Percentiles rank a stretch among this genome's conserved stretches.
phyloP scores from a whole-genome alignment of 2,113 vertebrate genomes.

The Stigmatopora argus region DNA sequence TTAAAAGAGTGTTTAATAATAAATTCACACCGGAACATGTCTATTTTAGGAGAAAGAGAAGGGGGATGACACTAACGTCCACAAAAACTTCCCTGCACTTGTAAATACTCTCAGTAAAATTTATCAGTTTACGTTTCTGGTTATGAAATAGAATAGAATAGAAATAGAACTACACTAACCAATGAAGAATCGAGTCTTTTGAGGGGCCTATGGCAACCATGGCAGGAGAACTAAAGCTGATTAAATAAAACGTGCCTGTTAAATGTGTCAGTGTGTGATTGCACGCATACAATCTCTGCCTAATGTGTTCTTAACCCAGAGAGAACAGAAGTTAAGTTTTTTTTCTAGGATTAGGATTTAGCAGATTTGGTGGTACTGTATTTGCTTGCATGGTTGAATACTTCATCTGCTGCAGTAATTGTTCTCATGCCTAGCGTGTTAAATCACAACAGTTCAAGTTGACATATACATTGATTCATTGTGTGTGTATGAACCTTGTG shows the following conservation, averaged over 20 bases:
- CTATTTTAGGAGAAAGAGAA: constrained; percentile 54
- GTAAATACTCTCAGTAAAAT: constrained; percentile 23
- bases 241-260: constrained; percentile 12
- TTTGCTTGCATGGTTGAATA: constrained; percentile 30
- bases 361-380: constrained; percentile 39
- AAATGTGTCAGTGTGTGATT: constrained; percentile 59
- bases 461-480: background rate
- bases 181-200: constrained; percentile 15
- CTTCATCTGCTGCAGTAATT: constrained; percentile 1
- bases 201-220: constrained; percentile 11
- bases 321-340: constrained; percentile 61
- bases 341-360: constrained; percentile 58
- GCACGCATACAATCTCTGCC: constrained; percentile 28
- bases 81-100: constrained; percentile 1
- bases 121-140: constrained; percentile 19
- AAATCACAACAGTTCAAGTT: background rate
- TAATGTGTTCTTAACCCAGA: constrained; percentile 54
- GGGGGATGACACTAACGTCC: background rate
- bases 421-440: constrained; percentile 16
- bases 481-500: constrained; percentile 62
- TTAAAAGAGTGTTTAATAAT: constrained; percentile 57
- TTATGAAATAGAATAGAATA: too few relatives aligned
- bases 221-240: constrained; percentile 11
- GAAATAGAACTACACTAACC: constrained; percentile 25
- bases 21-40: constrained; percentile 48